phyloP scores from a whole-genome alignment of 2,797 vertebrate species.

The Anas flavirostris region DNA sequence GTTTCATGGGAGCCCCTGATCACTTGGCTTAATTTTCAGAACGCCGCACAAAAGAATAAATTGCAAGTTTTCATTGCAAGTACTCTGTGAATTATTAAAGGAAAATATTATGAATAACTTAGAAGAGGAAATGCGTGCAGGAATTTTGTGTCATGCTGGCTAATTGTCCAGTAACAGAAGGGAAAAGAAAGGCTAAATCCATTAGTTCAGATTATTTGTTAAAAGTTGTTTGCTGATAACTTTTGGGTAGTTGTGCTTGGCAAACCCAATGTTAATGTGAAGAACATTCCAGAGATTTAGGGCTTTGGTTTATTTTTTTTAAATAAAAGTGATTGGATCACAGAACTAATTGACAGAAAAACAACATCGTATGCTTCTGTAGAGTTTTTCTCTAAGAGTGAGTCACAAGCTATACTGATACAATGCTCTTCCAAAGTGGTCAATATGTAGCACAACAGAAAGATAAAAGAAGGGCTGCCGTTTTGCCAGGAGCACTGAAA shows the following conservation, averaged over 20 bases:
- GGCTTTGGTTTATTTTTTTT: not conserved
- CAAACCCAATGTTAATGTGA: not conserved
- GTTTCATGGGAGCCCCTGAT: not conserved
- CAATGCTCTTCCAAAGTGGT: not conserved
- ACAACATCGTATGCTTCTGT: not conserved
- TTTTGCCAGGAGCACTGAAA: constrained; percentile 12
- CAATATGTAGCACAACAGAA: not conserved
- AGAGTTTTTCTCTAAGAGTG: not conserved
- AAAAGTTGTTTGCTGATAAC: not conserved
- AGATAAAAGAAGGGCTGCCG: not conserved
- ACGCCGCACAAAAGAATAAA: not conserved
- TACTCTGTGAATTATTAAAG: constrained; percentile 23
- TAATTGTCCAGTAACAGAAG: constrained; percentile 26
- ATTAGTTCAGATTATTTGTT: not conserved
- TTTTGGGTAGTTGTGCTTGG: not conserved
- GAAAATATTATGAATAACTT: constrained; percentile 17
- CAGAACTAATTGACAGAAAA: not conserved
- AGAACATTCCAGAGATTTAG: not conserved
- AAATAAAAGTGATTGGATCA: not conserved
- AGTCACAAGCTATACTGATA: not conserved
- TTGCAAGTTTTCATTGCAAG: not conserved
- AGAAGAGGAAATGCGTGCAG: not conserved
- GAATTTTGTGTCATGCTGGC: not conserved
- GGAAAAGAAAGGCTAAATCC: not conserved
- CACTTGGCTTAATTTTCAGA: constrained; percentile 42